Evolutionary conservation across 2,797 vertebrate species (phyloP), one percentile per base, ranked within the genome.

Genomic region (Phoxinus dragarum): DNA sequence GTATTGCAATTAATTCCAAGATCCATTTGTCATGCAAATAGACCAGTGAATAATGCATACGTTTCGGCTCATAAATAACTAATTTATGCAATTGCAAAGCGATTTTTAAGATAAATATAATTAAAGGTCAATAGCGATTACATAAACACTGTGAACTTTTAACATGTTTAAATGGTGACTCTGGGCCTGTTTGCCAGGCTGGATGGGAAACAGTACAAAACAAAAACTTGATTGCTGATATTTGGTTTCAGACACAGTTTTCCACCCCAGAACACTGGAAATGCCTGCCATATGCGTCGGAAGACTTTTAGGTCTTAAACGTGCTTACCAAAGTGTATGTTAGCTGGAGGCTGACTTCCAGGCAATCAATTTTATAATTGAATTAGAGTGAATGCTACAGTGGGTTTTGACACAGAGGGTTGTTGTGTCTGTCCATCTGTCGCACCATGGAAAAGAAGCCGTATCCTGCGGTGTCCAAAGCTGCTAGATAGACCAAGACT

Each of bases 1-100:
- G 84, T 81, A 89, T 85, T 83, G 64, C 77, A 88, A 90, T 91
- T 91, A 88, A 90, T 90, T 86, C 84, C 16, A 49, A 78, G 80
- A 77, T 89, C 86, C 89, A 89, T 90, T 90, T 90, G 86, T 91
- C 85, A 89, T 87, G 88, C 90, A 88, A 90, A 89, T 90, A 82
- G 89, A 80, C 81, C 80, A 85, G 79, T 91, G 88, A 89, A 91
- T 90, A 90, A 91, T 91, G 86, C 87, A 90, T 88, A 76, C 85
- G 49, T 90, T 89, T 69, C 44, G 74, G 49, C 87, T 89, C 85
- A 88, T 90, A 88, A 91, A 91, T 91, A 91, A 84, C 84, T 87
- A 81, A 91, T 91, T 87, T 89, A 83, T 82, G 78, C 84, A 88
- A 89, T 91, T 86, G 84, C 85, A 85, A 86, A 91, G 86, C 86